phyloP scores from a whole-genome alignment of 2,797 vertebrate species.

The Gambusia yucatana region DNA sequence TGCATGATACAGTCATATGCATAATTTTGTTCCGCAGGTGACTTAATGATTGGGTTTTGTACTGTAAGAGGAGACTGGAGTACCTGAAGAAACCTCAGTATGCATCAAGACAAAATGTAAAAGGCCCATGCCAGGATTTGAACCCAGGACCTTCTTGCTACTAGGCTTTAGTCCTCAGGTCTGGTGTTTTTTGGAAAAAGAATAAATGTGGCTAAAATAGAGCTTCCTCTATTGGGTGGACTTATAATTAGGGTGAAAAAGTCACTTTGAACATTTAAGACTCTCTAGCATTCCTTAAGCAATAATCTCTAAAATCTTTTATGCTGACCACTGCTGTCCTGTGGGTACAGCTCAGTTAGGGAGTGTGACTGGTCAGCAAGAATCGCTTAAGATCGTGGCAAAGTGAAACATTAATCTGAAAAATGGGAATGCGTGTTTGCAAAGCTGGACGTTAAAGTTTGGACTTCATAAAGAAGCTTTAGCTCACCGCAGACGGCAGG shows the following conservation, averaged over 20 bases:
- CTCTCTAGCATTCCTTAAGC: not conserved
- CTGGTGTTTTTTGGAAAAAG: not conserved
- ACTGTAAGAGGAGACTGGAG: not conserved
- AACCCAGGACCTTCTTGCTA: not conserved
- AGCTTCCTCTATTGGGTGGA: not conserved
- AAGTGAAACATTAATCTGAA: conserved; percentile 1
- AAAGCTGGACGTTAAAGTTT: not conserved
- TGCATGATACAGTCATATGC: not conserved
- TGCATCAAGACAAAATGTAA: not conserved
- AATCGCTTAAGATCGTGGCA: not conserved
- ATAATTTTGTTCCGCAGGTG: not conserved
- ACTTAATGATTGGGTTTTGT: not conserved
- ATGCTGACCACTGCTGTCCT: not conserved
- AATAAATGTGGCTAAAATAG: not conserved
- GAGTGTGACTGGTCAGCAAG: not conserved
- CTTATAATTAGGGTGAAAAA: not conserved
- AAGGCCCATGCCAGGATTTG: not conserved
- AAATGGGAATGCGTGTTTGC: not conserved
- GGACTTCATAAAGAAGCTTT: not conserved
- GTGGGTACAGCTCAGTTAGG: not conserved
- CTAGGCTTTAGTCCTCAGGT: not conserved
- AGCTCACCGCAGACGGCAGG: not conserved
- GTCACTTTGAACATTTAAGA: conserved; percentile 1
- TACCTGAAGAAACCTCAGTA: not conserved
- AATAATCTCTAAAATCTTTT: not conserved